Base-by-base conservation (phyloP, 2,888 invertebrate genomes). In the Alcis repandata region DNA sequence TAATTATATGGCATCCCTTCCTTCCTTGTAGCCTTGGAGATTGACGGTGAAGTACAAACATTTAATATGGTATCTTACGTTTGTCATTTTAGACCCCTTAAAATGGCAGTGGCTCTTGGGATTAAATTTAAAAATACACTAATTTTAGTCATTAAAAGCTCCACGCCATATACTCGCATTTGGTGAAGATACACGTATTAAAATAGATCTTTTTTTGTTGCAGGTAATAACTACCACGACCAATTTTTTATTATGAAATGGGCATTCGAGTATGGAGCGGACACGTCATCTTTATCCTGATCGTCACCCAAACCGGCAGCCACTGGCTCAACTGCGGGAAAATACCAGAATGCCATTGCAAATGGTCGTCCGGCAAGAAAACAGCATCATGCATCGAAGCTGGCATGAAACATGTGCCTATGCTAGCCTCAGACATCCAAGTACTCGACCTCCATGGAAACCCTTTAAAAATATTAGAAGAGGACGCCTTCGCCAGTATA, bases 281-380 rank as follows among this genome's bases (percentile, higher is more conserved):
- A 69, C 82, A 82, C 75, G 80, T 88, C 74, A 73, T 89, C 69
- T 79, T 87, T 57, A 63, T 87, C 67, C 74, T 90, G 61, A 75
- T 88, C 67, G 75, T 86, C 59, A 80, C 82, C 48, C 80, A 84
- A 20, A 83, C 86, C 53, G 92, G 84, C 63, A 88, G 92, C 76
- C 97, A 98, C 87, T 98, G 97, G 97, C 96, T 97, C 56, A 97
- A 96, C 87, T 98, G 98, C 86, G 97, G 96, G 71, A 94, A 95
- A 59, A 88, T 92, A 58, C 72, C 84, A 72, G 95, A 96, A 77
- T 98, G 98, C 86, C 95, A 96, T 77, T 98, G 98, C 95, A 98
- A 97, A 91, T 98, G 98, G 98, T 96, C 97, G 4, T 97, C 97
- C 49, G 98, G 98, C 59, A 98, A 98, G 88, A 97, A 97, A 87